Conservation (phyloP, 2,888 invertebrate species). For the Amiota mariae region DNA sequence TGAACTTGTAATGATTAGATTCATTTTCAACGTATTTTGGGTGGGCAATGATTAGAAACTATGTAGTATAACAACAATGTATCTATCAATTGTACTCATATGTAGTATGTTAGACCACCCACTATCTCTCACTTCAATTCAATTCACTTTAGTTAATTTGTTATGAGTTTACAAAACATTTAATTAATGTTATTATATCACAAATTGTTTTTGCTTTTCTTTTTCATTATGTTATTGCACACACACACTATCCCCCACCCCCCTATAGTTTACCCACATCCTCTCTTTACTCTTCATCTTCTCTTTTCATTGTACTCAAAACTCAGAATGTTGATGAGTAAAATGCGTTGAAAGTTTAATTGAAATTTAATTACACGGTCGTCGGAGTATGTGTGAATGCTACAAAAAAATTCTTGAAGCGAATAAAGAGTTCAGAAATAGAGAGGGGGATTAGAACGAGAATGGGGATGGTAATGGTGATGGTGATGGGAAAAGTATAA, state of each 20-base stretch:
- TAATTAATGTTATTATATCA: constrained; percentile 56
- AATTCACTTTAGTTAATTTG: constrained; percentile 6
- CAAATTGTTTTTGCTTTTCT: constrained; percentile 17
- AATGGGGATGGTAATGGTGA: too few relatives aligned
- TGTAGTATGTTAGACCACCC: too few relatives aligned
- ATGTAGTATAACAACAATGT: too few relatives aligned
- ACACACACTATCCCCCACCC: constrained; percentile 39
- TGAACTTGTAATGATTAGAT: too few relatives aligned
- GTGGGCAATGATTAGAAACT: too few relatives aligned
- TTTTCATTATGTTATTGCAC: constrained; percentile 39
- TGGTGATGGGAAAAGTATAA: too few relatives aligned
- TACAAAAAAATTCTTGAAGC: constrained; percentile 20
- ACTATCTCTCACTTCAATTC: too few relatives aligned
- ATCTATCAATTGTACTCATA: too few relatives aligned
- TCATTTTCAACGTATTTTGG: too few relatives aligned
- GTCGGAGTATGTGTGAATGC: constrained; percentile 34
- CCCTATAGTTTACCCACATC: too few relatives aligned
- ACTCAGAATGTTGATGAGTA: constrained; percentile 27
- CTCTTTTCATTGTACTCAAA: background rate
- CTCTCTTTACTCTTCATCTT: constrained; percentile 27
- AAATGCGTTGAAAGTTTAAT: constrained; percentile 57
- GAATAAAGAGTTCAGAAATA: background rate
- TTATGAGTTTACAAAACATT: constrained; percentile 54
- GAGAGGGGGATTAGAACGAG: too few relatives aligned
- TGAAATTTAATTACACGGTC: constrained; percentile 58